Evolutionary conservation across 2,888 invertebrate species (phyloP), one percentile per base, ranked within the genome.

Genomic region (Stegophylla sp.): DNA sequence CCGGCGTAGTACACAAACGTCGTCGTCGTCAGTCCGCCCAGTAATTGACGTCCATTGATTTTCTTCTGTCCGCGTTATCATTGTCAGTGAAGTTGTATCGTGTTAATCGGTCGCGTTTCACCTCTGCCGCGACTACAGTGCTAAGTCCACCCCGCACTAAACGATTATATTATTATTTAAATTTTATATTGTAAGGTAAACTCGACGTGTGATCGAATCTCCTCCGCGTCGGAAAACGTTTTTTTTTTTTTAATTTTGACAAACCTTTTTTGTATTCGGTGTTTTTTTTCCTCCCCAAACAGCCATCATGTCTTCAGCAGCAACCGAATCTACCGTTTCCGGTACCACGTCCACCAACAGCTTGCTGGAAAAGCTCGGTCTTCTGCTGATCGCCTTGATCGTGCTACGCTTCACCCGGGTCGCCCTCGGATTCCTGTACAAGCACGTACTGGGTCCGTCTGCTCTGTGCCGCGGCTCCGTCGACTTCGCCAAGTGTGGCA

Each of bases 321-420:
- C 51, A 9, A 2, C 71, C 15, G 26, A 4, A 12, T n/a, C 56
- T 7, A 15, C 41, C 56, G 23, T 41, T 17, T 0, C 75, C 26
- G n/a, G 1, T 1, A 4, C 64, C 15, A 20, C 45, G n/a, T 85
- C 85, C 26, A 83, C 86, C 61, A 85, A 74, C 74, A 51, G 74
- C 34, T 28, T 74, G 48, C 48, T 89, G 77, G 89, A 90, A 85
- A 88, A 88, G 85, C 84, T 89, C 13, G 89, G 88, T 53, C 84
- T 89, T 53, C 85, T 88, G 83, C 87, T 88, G 83, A 84, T 88
- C 82, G 83, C 86, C 5, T 84, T 86, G 64, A 84, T 89, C 51
- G 86, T 83, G 86, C 67, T 88, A 86, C 84, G 84, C 85, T 51
- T 90, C 56, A 84, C 91, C 76, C 89, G 90, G 28, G 90, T 90